phyloP scores from a whole-genome alignment of 92 coral and sea anemone genomes.

The Anthopleura xanthogrammica region DNA sequence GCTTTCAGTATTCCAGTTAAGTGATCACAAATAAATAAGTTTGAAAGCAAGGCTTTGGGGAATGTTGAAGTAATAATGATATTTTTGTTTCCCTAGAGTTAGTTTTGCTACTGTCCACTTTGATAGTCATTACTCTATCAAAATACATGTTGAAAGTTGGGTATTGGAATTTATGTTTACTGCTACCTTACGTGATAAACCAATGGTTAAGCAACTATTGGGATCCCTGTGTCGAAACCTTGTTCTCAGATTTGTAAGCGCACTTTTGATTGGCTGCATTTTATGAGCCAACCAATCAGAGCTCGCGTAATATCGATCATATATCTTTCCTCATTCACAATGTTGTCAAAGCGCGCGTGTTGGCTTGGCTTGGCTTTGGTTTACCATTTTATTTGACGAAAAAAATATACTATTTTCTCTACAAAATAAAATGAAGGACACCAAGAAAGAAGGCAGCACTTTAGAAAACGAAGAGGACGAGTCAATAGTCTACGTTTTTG shows the following conservation, averaged over 20 bases:
- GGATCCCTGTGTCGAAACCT: constrained; percentile 6
- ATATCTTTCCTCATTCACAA: background rate
- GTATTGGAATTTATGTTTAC: too few relatives aligned
- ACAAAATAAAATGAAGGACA: constrained; percentile 44
- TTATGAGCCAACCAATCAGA: constrained; percentile 10
- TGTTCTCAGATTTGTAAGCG: background rate
- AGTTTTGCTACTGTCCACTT: background rate
- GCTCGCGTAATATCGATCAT: constrained; percentile 2
- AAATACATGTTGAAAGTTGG: too few relatives aligned
- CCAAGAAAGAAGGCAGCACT: constrained; percentile 51
- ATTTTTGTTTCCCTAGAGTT: background rate
- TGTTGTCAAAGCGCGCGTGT: constrained; percentile 31
- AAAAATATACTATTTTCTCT: background rate
- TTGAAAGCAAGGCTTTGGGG: background rate
- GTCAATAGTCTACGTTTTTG: constrained; percentile 79
- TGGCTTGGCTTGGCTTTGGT: background rate
- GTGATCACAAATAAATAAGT: background rate
- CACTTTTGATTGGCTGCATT: constrained; percentile 12
- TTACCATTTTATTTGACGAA: background rate
- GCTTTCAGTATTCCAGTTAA: background rate
- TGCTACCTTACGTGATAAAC: too few relatives aligned
- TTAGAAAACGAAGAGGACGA: constrained; percentile 75
- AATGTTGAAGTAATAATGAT: background rate
- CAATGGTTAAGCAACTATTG: background rate
- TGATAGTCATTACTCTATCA: background rate